Evolutionary conservation across 2,888 invertebrate genomes (phyloP), one percentile per base, ranked within the genome.

Genomic region (Tortricodes alternella): DNA sequence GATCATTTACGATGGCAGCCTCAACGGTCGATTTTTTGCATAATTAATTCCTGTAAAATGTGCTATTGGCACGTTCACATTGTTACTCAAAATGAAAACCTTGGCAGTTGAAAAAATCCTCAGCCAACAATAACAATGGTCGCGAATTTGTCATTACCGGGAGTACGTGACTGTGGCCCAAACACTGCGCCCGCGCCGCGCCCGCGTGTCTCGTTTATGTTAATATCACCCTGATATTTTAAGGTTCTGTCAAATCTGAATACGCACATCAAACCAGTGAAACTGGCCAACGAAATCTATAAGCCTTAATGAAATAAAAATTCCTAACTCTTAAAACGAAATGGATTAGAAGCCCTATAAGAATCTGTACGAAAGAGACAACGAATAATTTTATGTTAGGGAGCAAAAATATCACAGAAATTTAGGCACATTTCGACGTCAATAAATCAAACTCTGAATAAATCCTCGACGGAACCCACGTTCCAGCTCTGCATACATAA

Each of bases 61-160:
- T 76, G 76, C 70, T 83, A 81, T 82, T 77, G 83, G 78, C 89
- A 89, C 89, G 88, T 87, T 74, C 75, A 66, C 66, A 74, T 80
- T 81, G 80, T 84, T 78, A 80, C 74, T 79, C 74, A 73, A 81
- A 83, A 81, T 75, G 76, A 69, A 77, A 80, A 83, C 84, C 85
- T 86, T 85, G 80, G 72, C 69, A 65, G 70, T 71, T 73, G 71
- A 84, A 85, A 87, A 88, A 85, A 78, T 77, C 75, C 69, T 75
- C 75, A 74, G 73, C 70, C 72, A 75, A 73, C 75, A 77, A 73
- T 76, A 80, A 83, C 85, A 89, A 87, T 81, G 79, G 80, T 74
- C 72, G 79, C 80, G 78, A 82, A 85, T 84, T 86, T 84, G 84
- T 86, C 82, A 87, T 87, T 85, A 86, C 78, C n/a, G 66, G 68